These are phyloP conservation scores for Tetragnatha versicolor DNA, from an alignment of 1,140 invertebrate genomes.

Conservation along the genomic window DNA sequence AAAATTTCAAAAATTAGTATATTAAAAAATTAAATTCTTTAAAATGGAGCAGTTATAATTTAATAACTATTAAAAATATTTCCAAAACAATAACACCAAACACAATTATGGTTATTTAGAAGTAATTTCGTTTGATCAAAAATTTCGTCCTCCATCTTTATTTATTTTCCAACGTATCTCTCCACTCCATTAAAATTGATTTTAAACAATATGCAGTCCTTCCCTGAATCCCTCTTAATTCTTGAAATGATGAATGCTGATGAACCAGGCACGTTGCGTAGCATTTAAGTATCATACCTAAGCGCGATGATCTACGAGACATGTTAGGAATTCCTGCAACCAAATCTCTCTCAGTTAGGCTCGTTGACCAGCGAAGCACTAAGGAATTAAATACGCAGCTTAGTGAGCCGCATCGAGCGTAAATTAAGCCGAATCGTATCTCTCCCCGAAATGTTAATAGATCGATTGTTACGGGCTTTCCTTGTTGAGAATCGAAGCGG, in stretches of 20 bases:
- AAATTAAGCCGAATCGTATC: constrained; percentile 9
- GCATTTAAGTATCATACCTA: constrained; percentile 37
- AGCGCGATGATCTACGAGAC: constrained; percentile 23
- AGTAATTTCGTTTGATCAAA: too few species aligned
- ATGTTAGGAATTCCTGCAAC: constrained; percentile 10
- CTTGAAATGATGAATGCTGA: constrained; percentile 39
- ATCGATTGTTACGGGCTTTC: constrained; percentile 6
- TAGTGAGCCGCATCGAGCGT: constrained; percentile 26
- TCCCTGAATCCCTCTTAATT: neutral
- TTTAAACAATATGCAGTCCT: neutral
- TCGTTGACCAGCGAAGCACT: neutral
- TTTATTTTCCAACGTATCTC: too few species aligned
- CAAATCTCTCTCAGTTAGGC: constrained; percentile 16
- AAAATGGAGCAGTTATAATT: too few species aligned
- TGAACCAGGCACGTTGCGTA: constrained; percentile 13
- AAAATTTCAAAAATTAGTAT: too few species aligned
- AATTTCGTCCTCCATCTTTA: too few species aligned
- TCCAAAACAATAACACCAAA: too few species aligned
- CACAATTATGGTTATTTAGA: too few species aligned
- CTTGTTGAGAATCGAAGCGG: too few species aligned
- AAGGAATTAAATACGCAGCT: constrained; percentile 28
- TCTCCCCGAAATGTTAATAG: neutral
- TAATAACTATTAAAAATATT: too few species aligned
- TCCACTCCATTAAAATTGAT: too few species aligned
- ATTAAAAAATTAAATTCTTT: too few species aligned